A percentile compares a stretch with the other conserved stretches of the same genome.
Evolutionary conservation across 2,888 invertebrate genomes (phyloP).

Genomic region (Mesoligia furuncula): DNA sequence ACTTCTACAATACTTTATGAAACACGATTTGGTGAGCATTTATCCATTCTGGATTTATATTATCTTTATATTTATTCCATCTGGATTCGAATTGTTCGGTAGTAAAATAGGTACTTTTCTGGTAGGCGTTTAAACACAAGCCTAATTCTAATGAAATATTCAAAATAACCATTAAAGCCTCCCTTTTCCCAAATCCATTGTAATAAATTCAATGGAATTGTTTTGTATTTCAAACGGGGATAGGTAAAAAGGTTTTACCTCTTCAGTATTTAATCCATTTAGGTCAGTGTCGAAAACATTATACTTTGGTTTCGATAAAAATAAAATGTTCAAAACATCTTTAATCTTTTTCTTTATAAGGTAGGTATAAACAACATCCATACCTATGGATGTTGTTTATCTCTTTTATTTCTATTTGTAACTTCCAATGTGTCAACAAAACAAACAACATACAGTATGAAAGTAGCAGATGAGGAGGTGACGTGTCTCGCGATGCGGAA

Average conservation of each 20-base stretch:
- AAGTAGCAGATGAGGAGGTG: background rate
- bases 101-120: no score
- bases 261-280: constrained; percentile 14
- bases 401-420: background rate
- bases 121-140: no score
- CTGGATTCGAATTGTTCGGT: no score
- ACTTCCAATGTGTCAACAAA: background rate
- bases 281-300: background rate
- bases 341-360: background rate
- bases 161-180: constrained; percentile 14
- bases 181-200: constrained; percentile 11
- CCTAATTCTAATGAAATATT: constrained; percentile 29
- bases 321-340: background rate
- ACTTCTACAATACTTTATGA: no score
- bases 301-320: constrained; percentile 5
- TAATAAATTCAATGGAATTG: constrained; percentile 19
- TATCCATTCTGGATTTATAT: no score
- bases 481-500: background rate
- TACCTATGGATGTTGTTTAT: no score
- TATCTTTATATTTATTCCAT: no score
- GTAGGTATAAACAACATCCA: background rate
- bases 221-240: constrained; percentile 17
- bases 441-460: background rate
- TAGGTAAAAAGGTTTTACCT: constrained; percentile 10
- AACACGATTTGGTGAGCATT: no score